Evolutionary conservation across 2,113 vertebrate genomes (phyloP).

Genomic region (Castor canadensis): DNA sequence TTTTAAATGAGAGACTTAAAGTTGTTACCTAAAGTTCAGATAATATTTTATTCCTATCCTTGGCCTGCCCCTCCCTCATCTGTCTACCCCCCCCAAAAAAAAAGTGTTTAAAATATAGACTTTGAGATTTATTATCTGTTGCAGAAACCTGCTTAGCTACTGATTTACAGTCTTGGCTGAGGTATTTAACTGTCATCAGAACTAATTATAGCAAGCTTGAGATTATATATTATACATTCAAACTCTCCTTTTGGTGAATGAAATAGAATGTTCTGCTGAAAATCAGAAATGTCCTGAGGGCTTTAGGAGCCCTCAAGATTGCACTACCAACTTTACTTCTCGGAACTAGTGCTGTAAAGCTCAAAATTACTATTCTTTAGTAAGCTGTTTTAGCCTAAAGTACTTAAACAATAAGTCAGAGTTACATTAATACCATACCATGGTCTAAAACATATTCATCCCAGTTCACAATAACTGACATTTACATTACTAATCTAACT

Average conservation of each 20-base stretch:
- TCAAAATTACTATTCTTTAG: slow-evolving; percentile 82
- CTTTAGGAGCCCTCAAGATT: slow-evolving; percentile 84
- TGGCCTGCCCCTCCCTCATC: background rate
- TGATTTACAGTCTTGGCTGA: slow-evolving; percentile 84
- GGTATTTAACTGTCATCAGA: slow-evolving; percentile 85
- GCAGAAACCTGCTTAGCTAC: slow-evolving; percentile 82
- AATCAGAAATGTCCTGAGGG: slow-evolving; percentile 81
- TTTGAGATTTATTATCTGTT: slow-evolving; percentile 82
- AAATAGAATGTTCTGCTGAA: slow-evolving; percentile 75
- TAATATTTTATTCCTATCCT: slow-evolving; percentile 58
- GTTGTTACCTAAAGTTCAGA: background rate
- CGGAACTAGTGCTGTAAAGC: slow-evolving; percentile 75
- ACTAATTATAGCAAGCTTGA: slow-evolving; percentile 86
- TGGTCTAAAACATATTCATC: slow-evolving; percentile 82
- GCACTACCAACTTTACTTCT: slow-evolving; percentile 74
- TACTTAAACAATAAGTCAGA: slow-evolving; percentile 83
- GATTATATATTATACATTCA: slow-evolving; percentile 83
- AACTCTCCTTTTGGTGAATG: slow-evolving; percentile 83
- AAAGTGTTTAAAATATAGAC: slow-evolving; percentile 65
- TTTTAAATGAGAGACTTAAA: slow-evolving; percentile 28
- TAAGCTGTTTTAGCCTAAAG: slow-evolving; percentile 81
- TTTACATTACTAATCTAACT: slow-evolving; percentile 75
- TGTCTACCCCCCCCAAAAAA: slow-evolving; percentile 44
- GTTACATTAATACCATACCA: slow-evolving; percentile 84
- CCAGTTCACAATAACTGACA: slow-evolving; percentile 80